These are phyloP conservation scores for Sarcophaga peregrina DNA, from an alignment of 1,140 invertebrate genomes.

Conservation along the genomic window DNA sequence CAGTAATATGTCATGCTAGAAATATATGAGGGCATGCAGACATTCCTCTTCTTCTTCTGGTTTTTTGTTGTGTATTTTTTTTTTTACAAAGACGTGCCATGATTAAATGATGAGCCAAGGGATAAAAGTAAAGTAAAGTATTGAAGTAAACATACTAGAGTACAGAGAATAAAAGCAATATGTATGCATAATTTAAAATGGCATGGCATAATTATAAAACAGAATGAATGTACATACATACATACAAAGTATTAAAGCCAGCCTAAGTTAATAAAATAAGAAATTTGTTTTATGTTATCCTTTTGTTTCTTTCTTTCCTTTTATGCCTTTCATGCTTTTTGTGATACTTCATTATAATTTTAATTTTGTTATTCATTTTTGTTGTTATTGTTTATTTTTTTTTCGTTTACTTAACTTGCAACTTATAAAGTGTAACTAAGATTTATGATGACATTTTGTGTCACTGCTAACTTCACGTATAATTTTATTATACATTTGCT, in stretches of 20 bases:
- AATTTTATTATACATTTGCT: not conserved
- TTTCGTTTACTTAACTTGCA: no score
- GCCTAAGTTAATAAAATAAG: no score
- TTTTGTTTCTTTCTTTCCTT: no score
- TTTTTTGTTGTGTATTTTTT: not conserved
- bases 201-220: not conserved
- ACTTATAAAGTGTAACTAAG: not conserved
- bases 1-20: not conserved
- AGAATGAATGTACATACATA: no score
- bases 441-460: conserved; percentile 15
- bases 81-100: not conserved
- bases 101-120: conserved; percentile 4
- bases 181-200: not conserved
- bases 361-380: no score
- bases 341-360: no score
- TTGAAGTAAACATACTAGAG: not conserved
- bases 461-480: not conserved
- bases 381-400: no score
- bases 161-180: not conserved
- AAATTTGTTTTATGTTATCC: no score
- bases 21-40: not conserved
- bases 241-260: no score
- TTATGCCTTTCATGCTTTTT: no score
- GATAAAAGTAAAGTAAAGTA: not conserved
- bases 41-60: not conserved